Evolutionary conservation across 2,888 invertebrate species (phyloP).

Genomic region (Nemurella pictetii): DNA sequence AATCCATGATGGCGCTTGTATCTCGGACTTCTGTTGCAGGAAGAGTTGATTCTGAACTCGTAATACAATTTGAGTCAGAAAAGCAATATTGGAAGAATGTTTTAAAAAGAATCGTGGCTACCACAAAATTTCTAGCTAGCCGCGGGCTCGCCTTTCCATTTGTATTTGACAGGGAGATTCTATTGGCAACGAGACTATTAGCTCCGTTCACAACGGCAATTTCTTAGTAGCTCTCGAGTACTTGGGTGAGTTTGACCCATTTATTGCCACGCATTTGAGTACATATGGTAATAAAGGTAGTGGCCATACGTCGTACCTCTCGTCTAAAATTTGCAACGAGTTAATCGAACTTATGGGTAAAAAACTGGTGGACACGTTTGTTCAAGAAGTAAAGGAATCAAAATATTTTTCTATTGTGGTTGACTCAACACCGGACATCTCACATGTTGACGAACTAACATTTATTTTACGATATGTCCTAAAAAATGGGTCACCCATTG

Average conservation of each 20-base stretch:
- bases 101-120: not conserved
- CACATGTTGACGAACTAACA: conserved; percentile 39
- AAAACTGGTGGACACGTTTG: not conserved
- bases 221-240: conserved; percentile 14
- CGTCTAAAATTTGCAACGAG: conserved; percentile 27
- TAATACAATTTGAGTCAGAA: not conserved
- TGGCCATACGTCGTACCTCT: conserved; percentile 1
- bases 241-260: conserved; percentile 22
- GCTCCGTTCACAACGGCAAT: conserved; percentile 20
- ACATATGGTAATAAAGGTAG: conserved; percentile 16
- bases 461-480: conserved; percentile 36
- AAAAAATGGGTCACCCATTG: conserved; percentile 10
- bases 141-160: conserved; percentile 20
- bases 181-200: not conserved
- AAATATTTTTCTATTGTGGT: conserved; percentile 36
- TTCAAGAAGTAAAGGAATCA: not conserved
- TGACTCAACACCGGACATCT: conserved; percentile 38
- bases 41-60: not conserved
- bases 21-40: not conserved
- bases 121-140: not conserved
- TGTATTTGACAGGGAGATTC: no score
- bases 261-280: not conserved
- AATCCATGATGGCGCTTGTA: not conserved
- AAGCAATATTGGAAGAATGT: conserved; percentile 3
- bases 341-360: conserved; percentile 11